Base-by-base conservation (phyloP, 2,888 invertebrate genomes). In the Lepidocyrtinus sp. region DNA sequence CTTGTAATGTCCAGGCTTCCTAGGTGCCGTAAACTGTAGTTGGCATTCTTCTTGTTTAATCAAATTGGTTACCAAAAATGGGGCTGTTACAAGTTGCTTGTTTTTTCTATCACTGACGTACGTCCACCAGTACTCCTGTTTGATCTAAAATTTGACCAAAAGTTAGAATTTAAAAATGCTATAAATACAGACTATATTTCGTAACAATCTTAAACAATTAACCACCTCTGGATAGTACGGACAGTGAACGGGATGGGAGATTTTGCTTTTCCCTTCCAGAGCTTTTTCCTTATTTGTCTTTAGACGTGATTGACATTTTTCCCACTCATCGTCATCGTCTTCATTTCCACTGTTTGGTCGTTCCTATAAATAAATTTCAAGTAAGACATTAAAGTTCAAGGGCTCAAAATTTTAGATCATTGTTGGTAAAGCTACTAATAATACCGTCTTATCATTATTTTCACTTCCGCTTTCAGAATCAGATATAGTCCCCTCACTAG, bases 71-170 rank as follows among this genome's bases (percentile, higher is more conserved):
- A 99, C 93, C 88, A 97, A 95, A 88, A 95, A 94, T 59, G 99
- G 98, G 86, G 96, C 94, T 68, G 98, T 96, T 85, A 98, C 92
- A 87, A 99, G 90, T 82, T 95, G 94, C 88, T 94, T 94, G 85
- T 95, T 95, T 90, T 97, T 98, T 87, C 96, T 93, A 90, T 99
- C 99, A 90, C 96, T 95, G 87, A 99, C 94, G 89, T 99, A 99
- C 85, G 98, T 94, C 98, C 99, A 99, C 99, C 99, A 99, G 90
- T 95, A 98, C 90, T 99, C 99, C 89, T 98, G 98, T 89, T 99
- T 97, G 85, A 94, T 94, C 90, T 91, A 86, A 0, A 87, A 87
- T 64, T 75, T 5, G 82, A 71, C 78, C 70, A 68, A 65, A 36
- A 36, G 12, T 36, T 36, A 36, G n/a, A n/a, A n/a, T n/a, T n/a